These are phyloP conservation scores for Odontophorus gujanensis DNA, from an alignment of 2,113 vertebrate genomes.

Conservation along the genomic window DNA sequence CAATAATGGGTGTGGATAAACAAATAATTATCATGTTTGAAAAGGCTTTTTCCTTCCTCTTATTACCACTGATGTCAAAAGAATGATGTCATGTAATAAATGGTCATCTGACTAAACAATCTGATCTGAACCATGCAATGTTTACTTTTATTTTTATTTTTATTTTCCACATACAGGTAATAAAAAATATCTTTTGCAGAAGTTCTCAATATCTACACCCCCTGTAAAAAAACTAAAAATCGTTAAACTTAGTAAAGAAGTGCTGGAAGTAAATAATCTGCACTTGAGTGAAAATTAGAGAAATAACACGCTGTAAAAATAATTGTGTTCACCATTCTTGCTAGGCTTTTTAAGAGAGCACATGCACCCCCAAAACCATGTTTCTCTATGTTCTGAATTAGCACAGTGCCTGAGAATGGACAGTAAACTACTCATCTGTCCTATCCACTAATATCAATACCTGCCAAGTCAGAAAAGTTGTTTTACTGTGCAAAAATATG, in stretches of 20 bases:
- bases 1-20: background rate
- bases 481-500: background rate
- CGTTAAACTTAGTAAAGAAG: background rate
- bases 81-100: background rate
- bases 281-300: background rate
- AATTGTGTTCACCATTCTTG: background rate
- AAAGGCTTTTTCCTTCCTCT: background rate
- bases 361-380: rapidly evolving
- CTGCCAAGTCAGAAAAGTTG: background rate
- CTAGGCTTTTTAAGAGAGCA: background rate
- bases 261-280: background rate
- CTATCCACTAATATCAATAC: background rate
- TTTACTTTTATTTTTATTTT: background rate
- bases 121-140: rapidly evolving
- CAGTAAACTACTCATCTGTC: background rate
- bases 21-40: background rate
- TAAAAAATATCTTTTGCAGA: background rate
- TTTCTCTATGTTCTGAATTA: background rate
- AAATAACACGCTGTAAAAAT: background rate
- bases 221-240: background rate
- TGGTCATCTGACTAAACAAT: background rate
- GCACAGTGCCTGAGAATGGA: background rate
- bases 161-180: background rate
- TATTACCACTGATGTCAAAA: background rate
- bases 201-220: background rate